Conservation (phyloP, 2,888 invertebrate genomes). For the Griposia aprilina region DNA sequence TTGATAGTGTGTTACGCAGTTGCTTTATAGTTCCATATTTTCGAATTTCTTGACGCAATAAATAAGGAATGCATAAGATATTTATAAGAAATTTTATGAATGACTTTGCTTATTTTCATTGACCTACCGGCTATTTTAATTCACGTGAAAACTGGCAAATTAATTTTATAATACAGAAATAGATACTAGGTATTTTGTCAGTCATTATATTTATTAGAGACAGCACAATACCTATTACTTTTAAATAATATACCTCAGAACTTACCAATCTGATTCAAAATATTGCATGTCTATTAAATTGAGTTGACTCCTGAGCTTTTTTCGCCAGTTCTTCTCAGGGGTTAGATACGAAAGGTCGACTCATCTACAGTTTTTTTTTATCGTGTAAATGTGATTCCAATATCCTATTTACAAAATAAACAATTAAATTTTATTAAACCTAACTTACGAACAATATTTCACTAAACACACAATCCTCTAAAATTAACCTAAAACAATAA, state of each 20-base stretch:
- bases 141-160: no score
- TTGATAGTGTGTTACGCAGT: no score
- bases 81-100: no score
- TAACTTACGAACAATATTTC: background rate
- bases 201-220: background rate
- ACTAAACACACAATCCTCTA: conserved; percentile 1
- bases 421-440: background rate
- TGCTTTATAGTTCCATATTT: no score
- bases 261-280: background rate
- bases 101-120: no score
- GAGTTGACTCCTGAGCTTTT: background rate
- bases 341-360: background rate
- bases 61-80: no score
- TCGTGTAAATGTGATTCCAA: no score
- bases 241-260: background rate
- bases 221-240: background rate
- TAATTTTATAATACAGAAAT: background rate
- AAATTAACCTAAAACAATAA: conserved; percentile 42
- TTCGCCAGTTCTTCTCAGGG: background rate
- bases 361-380: no score
- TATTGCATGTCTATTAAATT: background rate
- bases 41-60: no score
- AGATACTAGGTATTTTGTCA: background rate
- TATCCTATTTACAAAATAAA: no score
- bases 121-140: no score